Evolutionary conservation across 2,113 vertebrate genomes (phyloP).

Genomic region (Silurus meridionalis): DNA sequence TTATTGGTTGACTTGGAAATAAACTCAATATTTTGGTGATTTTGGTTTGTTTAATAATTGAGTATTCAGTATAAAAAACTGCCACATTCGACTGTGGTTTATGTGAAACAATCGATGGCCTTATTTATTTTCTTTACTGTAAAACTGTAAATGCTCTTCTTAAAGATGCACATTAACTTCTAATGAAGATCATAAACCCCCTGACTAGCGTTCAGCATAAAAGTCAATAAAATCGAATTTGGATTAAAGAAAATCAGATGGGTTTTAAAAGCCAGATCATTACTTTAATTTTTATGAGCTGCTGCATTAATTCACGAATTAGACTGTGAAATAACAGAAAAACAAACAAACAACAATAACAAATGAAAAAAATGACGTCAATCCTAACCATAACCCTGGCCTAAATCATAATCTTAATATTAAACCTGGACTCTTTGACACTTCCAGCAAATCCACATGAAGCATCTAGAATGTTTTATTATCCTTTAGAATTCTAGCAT

Average conservation of each 20-base stretch:
- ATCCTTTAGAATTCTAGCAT: not conserved
- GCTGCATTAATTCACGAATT: not conserved
- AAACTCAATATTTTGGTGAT: not conserved
- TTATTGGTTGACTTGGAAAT: constrained; percentile 4
- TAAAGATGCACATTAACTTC: not conserved
- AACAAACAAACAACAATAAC: not conserved
- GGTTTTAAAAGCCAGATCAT: not conserved
- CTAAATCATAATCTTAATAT: too few species aligned
- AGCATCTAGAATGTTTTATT: not conserved
- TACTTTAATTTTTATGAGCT: not conserved
- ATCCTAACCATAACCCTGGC: too few species aligned
- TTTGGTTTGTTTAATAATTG: not conserved
- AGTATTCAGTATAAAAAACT: not conserved
- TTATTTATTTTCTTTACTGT: not conserved
- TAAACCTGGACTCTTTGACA: not conserved
- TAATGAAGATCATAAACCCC: not conserved
- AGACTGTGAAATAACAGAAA: not conserved
- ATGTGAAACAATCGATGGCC: not conserved
- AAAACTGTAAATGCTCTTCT: not conserved
- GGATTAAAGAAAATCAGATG: not conserved
- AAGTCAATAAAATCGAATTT: not conserved
- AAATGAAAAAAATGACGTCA: not conserved
- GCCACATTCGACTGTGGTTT: not conserved
- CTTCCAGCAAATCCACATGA: not conserved
- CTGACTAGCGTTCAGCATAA: not conserved